Base-by-base conservation (phyloP, 92 coral and sea anemone genomes). In the Siderastrea siderea region DNA sequence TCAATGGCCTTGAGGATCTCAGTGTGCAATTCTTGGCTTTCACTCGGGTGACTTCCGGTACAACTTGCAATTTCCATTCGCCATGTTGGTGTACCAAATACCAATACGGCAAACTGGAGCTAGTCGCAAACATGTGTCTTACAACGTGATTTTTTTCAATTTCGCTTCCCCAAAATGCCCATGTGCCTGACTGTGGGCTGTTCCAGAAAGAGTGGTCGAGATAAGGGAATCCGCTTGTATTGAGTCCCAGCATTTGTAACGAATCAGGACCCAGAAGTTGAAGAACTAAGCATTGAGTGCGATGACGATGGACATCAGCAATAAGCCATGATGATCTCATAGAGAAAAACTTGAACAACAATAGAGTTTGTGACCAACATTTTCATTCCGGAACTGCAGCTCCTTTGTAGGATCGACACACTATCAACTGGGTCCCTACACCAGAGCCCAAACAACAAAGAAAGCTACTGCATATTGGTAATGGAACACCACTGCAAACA, bases 291-390 rank as follows among this genome's bases (percentile, higher is more conserved):
- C 47, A 52, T 62, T 8, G 87, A 83, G 57, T 61, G 87, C 55
- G 87, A 16, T 84, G 84, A 85, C 26, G 15, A 73, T 85, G 89
- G 89, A 77, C 47, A 55, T 85, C 84, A 16, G 89, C 89, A 5
- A n/a, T 74, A 6, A 80, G 74, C 65, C 58, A 64, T 7, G 77
- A 17, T n/a, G 65, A 81, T 65, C 3, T 65, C 16, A 81, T 47
- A 3, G 75, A 81, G 4, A 81, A 65, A 17, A n/a, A 9, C 4
- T 6, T 51, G 47, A 49, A 81, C 38, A 63, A 52, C 85, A 60
- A 81, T 65, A 17, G 75, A 81, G 85, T 81, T 65, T 81, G 85
- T 53, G 60, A 57, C 26, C 75, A 6, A 45, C 85, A 80, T 80
- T 81, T 81, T 52, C 55, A 38, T 61, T 44, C 75, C 52, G 75